Evolutionary conservation across 2,797 vertebrate genomes (phyloP).

Genomic region (Microctenopoma stevenorrisi): DNA sequence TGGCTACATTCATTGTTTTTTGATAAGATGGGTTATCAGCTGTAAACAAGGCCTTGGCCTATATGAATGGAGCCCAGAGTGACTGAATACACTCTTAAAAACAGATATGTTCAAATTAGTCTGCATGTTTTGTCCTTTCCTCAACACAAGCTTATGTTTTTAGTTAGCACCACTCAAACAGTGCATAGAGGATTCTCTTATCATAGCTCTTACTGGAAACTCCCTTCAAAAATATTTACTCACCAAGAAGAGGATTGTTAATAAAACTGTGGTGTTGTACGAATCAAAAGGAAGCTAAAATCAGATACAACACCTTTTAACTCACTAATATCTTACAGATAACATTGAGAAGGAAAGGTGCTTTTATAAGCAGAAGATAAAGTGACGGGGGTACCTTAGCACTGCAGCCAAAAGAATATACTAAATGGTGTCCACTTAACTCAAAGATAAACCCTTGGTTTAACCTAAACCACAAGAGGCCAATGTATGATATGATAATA

Average conservation of each 20-base stretch:
- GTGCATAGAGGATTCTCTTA: constrained; percentile 15
- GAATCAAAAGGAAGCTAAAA: not conserved
- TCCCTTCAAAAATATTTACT: constrained; percentile 9
- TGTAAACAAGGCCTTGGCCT: constrained; percentile 80
- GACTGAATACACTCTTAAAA: constrained; percentile 77
- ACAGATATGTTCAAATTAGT: constrained; percentile 77
- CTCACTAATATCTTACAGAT: too few species aligned
- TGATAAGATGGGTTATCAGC: constrained; percentile 85
- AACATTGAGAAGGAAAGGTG: too few species aligned
- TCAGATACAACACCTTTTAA: too few species aligned
- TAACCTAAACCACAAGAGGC: too few species aligned
- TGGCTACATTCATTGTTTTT: constrained; percentile 81
- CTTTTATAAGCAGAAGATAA: too few species aligned
- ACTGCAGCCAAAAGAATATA: too few species aligned
- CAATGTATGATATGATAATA: too few species aligned
- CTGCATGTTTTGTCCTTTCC: constrained; percentile 53
- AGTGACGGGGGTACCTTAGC: too few species aligned
- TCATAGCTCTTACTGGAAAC: constrained; percentile 21
- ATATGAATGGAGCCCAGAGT: constrained; percentile 72
- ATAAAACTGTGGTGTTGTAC: too few species aligned
- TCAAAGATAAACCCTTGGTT: too few species aligned
- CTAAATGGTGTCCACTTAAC: too few species aligned
- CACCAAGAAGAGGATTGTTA: not conserved
- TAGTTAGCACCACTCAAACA: constrained; percentile 23
- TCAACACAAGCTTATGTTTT: constrained; percentile 49